Base-by-base conservation (phyloP, 2,888 invertebrate species). In the Oscheius sp. region DNA sequence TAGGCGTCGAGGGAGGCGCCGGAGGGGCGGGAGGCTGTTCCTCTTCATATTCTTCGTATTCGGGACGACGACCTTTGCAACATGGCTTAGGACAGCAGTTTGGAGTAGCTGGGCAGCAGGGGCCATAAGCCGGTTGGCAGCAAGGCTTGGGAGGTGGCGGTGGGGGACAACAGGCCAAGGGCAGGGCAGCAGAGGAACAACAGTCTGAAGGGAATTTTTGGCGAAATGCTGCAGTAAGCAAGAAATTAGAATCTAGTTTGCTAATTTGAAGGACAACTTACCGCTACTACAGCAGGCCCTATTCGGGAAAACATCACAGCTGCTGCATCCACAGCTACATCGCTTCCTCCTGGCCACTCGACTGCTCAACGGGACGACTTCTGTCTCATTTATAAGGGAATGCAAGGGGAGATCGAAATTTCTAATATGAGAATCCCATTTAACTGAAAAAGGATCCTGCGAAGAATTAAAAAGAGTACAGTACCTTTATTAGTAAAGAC, bases 131-230 rank as follows among this genome's bases (percentile, higher is more conserved):
- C 1, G 85, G 81, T 59, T 81, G 81, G 53, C 85, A 85, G 56
- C 85, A 85, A 9, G 85, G 85, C 61, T 85, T 85, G 45, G 85
- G 85, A 23, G 85, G 82, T 0, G 85, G 85, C 0, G 85, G 85
- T 29, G 85, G 85, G 9, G 85, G 85, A 52, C 85, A 85, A 61
- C 85, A 85, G n/a, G 85, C 85, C 7, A 85, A 77, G 0, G 85
- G 85, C 21, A 85, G 72, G 1, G 85, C 85, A 25, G 72, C 77
- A 2, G 77, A 76, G 7, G 81, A 76, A 49, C 83, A 83, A 71
- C 84, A 84, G 9, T 77, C 83, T 79, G 77, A 56, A 68, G 25
- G 5, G 35, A 9, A n/a, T n/a, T n/a, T n/a, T n/a, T n/a, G n/a
- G 21, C 25, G 3, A 16, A 56, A 56, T 56, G 9, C 18, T 55